A percentile compares a stretch with the other conserved stretches of the same genome.
phyloP scores from a whole-genome alignment of 2,797 vertebrate species.

The Characodon lateralis region DNA sequence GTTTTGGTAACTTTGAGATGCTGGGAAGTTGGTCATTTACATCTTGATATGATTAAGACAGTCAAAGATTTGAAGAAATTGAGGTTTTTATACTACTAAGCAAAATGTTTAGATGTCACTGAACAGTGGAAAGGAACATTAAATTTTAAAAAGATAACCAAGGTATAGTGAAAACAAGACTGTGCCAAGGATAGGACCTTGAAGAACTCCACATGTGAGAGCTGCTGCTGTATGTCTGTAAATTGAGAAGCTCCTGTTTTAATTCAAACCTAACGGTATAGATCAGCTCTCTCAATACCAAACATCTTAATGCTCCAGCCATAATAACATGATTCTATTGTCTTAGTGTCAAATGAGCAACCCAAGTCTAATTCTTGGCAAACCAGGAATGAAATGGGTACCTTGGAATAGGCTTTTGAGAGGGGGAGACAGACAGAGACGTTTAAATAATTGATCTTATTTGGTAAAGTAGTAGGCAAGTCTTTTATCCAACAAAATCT shows the following conservation, averaged over 20 bases:
- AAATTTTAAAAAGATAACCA: background rate
- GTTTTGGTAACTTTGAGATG: background rate
- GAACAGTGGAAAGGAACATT: background rate
- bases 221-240: background rate
- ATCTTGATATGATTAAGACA: background rate
- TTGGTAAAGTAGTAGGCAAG: slow-evolving; percentile 26
- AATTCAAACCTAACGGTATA: background rate
- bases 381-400: background rate
- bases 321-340: background rate
- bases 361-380: background rate
- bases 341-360: background rate
- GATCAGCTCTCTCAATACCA: background rate
- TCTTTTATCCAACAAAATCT: slow-evolving; percentile 28
- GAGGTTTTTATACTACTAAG: background rate
- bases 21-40: background rate
- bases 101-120: background rate
- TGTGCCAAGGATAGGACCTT: background rate
- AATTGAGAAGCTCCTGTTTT: background rate
- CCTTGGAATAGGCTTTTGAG: background rate
- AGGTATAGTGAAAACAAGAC: background rate
- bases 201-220: background rate
- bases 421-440: background rate
- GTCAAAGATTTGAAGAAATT: background rate
- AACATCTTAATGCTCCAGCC: background rate
- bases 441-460: slow-evolving; percentile 36